These are phyloP conservation scores for Disparrhopalites patrizii DNA, from an alignment of 2,888 invertebrate species.

Conservation along the genomic window DNA sequence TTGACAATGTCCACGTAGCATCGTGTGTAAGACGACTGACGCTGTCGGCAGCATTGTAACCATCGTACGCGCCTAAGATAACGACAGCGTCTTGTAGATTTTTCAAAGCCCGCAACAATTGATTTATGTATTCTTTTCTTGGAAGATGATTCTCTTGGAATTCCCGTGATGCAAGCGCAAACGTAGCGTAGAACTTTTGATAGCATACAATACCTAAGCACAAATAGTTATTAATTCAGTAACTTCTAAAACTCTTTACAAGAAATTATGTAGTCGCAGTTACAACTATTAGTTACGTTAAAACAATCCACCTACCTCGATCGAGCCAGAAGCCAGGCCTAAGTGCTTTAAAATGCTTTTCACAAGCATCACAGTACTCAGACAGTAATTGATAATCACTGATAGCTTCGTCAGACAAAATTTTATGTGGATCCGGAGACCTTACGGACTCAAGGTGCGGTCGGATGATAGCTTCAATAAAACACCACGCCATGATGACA, in stretches of 20 bases:
- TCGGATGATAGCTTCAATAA: conserved; percentile 37
- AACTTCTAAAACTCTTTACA: not conserved
- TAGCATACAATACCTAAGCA: conserved; percentile 38
- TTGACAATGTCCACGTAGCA: conserved; percentile 14
- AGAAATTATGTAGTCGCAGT: not conserved
- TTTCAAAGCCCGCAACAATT: conserved; percentile 35
- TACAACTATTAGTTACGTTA: no score
- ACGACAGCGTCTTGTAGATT: conserved; percentile 37
- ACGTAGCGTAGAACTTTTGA: conserved; percentile 37
- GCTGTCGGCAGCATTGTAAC: conserved; percentile 16
- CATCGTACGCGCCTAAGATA: conserved; percentile 39
- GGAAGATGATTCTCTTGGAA: conserved; percentile 27
- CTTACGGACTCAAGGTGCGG: conserved; percentile 26
- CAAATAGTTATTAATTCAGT: not conserved
- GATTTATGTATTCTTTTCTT: conserved; percentile 36
- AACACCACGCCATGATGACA: conserved; percentile 40
- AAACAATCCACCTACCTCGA: conserved; percentile 33
- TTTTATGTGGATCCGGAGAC: conserved; percentile 4
- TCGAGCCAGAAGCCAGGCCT: conserved; percentile 45
- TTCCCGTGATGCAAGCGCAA: conserved; percentile 31
- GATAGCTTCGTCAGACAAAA: conserved; percentile 16
- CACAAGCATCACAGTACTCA: conserved; percentile 36
- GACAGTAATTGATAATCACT: conserved; percentile 34
- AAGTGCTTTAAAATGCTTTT: conserved; percentile 38
- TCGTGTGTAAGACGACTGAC: not conserved